Percentiles rank a stretch among this genome's conserved stretches.
phyloP scores from a whole-genome alignment of 2,797 vertebrate genomes.

The Sebastes kiyomatsui region DNA sequence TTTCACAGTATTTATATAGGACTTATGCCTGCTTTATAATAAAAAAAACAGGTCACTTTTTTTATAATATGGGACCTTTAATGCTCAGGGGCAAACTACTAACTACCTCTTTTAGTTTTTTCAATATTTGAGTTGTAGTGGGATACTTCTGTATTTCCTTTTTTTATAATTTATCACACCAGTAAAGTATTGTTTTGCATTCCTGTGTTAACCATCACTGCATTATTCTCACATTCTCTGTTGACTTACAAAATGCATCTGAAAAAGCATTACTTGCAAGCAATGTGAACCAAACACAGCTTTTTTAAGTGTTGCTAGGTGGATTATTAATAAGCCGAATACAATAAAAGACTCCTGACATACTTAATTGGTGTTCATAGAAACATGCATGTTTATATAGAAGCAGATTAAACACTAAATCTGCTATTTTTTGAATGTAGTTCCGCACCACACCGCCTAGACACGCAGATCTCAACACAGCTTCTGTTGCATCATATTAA shows the following conservation, averaged over 20 bases:
- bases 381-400: fast-evolving
- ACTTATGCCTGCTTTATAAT: too few relatives aligned
- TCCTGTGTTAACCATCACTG: neutral
- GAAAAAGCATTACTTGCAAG: neutral
- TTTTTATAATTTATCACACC: neutral
- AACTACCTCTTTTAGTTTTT: constrained; percentile 42
- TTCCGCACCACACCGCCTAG: neutral
- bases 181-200: constrained; percentile 24
- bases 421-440: fast-evolving
- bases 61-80: too few relatives aligned
- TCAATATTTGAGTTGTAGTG: constrained; percentile 1
- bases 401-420: neutral
- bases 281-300: neutral
- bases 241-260: neutral
- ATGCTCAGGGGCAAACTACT: constrained; percentile 31
- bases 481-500: neutral
- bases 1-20: too few relatives aligned
- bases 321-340: neutral
- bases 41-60: too few relatives aligned
- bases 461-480: neutral
- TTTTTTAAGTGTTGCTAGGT: neutral
- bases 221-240: neutral
- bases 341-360: fast-evolving
- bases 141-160: neutral
- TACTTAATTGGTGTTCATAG: fast-evolving